phyloP scores from a whole-genome alignment of 2,797 vertebrate species.

The Okamejei kenojei region DNA sequence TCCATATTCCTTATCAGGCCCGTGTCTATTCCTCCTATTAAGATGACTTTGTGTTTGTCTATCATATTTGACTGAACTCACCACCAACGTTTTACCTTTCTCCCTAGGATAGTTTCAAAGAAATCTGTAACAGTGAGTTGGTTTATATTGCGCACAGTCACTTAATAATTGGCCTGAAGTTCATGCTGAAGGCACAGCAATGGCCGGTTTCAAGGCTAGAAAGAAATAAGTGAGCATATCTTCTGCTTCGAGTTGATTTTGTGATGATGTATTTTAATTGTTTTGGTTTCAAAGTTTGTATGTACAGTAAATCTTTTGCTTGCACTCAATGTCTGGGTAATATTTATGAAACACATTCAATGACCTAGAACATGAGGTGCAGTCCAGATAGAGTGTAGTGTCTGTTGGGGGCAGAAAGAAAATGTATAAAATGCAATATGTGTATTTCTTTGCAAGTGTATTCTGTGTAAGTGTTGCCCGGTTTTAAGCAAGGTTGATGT shows the following conservation, averaged over 20 bases:
- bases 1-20: too few relatives aligned
- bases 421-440: too few relatives aligned
- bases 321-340: background rate
- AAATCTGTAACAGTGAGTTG: background rate
- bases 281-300: background rate
- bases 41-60: too few relatives aligned
- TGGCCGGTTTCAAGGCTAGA: too few relatives aligned
- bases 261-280: background rate
- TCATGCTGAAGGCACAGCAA: too few relatives aligned
- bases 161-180: background rate
- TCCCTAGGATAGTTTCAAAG: background rate
- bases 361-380: background rate
- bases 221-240: background rate
- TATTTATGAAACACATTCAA: background rate
- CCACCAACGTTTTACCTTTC: too few relatives aligned
- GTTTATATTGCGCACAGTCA: background rate
- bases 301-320: background rate
- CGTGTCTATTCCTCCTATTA: too few relatives aligned
- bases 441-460: too few relatives aligned
- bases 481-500: too few relatives aligned
- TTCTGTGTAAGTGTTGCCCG: too few relatives aligned
- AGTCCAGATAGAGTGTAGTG: background rate
- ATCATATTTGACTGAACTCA: too few relatives aligned
- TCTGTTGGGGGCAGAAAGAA: too few relatives aligned
- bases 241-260: background rate